Evolutionary conservation across 2,113 vertebrate species (phyloP).

Genomic region (Chaetura pelagica): DNA sequence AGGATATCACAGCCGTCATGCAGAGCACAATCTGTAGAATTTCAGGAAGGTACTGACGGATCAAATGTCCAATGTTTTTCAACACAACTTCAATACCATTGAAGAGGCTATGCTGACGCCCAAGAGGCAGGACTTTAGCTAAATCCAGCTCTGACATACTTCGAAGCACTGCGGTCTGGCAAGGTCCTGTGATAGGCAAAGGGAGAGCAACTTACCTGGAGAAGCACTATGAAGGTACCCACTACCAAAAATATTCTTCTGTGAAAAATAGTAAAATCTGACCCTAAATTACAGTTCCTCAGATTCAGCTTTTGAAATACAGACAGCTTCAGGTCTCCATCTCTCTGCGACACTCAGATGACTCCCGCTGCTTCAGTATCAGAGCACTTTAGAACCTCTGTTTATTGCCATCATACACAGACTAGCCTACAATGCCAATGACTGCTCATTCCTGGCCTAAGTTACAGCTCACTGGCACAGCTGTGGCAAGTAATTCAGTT

Average conservation of each 20-base stretch:
- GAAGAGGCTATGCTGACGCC: conserved; percentile 91
- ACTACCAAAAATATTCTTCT: background rate
- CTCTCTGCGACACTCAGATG: background rate
- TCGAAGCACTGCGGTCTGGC: conserved; percentile 83
- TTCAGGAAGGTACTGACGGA: conserved; percentile 86
- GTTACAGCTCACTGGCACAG: background rate
- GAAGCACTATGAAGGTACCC: background rate
- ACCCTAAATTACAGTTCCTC: background rate
- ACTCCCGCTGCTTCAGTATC: background rate
- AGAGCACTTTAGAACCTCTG: background rate
- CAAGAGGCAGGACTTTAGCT: conserved; percentile 87
- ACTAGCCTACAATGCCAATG: background rate
- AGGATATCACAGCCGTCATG: conserved; percentile 83
- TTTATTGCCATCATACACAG: background rate
- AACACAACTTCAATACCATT: conserved; percentile 88
- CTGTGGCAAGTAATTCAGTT: background rate
- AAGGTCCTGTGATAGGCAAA: conserved; percentile 76
- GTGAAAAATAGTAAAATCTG: background rate
- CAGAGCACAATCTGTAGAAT: conserved; percentile 94
- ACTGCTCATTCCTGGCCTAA: background rate
- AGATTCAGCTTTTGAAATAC: background rate
- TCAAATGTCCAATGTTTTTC: conserved; percentile 91
- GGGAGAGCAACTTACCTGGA: background rate
- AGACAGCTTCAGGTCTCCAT: background rate
- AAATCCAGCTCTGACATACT: conserved; percentile 80